Evolutionary conservation across 1,140 invertebrate species (phyloP), one percentile per base, ranked within the genome.

Genomic region (Camponotus floridanus): DNA sequence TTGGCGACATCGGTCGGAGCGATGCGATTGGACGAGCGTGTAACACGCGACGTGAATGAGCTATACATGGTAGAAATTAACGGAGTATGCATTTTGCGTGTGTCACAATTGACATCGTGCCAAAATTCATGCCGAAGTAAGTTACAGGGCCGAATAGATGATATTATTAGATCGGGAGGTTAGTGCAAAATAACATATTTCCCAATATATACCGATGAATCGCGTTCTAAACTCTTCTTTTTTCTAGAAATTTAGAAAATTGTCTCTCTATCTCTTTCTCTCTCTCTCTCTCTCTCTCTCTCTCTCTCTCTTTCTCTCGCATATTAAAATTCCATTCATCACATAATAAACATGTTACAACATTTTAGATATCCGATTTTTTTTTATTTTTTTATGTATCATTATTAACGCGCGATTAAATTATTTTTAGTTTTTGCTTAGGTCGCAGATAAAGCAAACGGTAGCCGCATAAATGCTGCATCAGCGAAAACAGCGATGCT

Each of bases 21-120:
- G 26, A 36, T 21, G 48, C 4, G 51, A 26, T 42, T 8, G 39
- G 26, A 33, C n/a, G 26, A 57, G 15, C 15, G 15, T 11, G 26
- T n/a, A 21, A 57, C 18, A n/a, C 26, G 48, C 36, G 18, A 45
- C 5, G 42, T 78, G 39, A 83, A 83, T 83, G 42, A 76, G 70
- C 3, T 45, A 26, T 68, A 67, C 18, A 18, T 21, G 31, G 13
- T 15, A 51, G 70, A 83, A 83, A 61, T 68, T 79, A 79, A 79
- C 61, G 8, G 45, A 80, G 57, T 26, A 65, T 88, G 87, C 90
- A 90, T 74, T 83, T 83, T 18, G 48, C 39, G 26, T 55, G 76
- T 92, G 92, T 93, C 91, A 93, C 92, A 92, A 92, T 93, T 94
- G 93, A 93, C 84, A 90, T 76, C 61, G 83, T 92, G 93, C 93